These are phyloP conservation scores for Antechinus stuartii DNA, from an alignment of 2,113 vertebrate genomes.

Conservation along the genomic window DNA sequence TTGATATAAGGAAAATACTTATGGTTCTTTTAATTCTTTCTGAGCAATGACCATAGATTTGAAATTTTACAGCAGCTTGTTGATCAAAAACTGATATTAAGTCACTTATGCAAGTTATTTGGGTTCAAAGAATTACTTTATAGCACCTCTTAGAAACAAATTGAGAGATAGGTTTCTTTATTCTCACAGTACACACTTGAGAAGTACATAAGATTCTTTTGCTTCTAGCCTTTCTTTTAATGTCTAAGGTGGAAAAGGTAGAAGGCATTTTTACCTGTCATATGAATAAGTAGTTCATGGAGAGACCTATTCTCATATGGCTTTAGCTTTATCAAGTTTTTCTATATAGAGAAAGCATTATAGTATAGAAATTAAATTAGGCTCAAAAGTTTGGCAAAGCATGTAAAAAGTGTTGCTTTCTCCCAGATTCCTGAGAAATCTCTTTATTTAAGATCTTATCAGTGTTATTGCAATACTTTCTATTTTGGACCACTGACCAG, in stretches of 20 bases:
- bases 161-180: not conserved
- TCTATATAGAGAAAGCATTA: not conserved
- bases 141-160: not conserved
- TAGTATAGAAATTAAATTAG: not conserved
- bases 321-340: not conserved
- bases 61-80: not conserved
- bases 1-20: constrained; percentile 3
- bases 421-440: not conserved
- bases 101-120: constrained; percentile 11
- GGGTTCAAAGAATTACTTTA: constrained; percentile 48
- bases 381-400: not conserved
- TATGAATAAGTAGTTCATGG: not conserved
- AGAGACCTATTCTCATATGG: not conserved
- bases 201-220: not conserved
- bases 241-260: not conserved
- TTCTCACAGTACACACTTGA: not conserved
- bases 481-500: not conserved
- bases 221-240: not conserved
- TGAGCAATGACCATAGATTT: not conserved
- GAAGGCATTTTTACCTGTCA: not conserved
- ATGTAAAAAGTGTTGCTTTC: not conserved
- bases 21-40: constrained; percentile 34
- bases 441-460: not conserved
- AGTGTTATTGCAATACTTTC: not conserved
- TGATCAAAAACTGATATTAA: constrained; percentile 55